Evolutionary conservation across 2,113 vertebrate genomes (phyloP).

Genomic region (Hemibagrus wyckioides): DNA sequence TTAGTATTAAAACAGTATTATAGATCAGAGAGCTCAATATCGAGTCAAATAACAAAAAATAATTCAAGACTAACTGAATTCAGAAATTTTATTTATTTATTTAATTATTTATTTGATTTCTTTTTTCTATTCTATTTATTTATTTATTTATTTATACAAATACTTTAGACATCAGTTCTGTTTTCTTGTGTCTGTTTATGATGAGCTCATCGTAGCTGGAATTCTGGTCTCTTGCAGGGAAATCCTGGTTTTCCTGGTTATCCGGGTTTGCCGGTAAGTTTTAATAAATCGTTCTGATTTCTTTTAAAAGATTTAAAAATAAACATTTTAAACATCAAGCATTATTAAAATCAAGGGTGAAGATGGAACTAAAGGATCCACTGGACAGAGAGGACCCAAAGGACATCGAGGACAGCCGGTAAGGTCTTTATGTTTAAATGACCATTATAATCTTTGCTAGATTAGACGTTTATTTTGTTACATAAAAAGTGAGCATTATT

Average conservation of each 20-base stretch:
- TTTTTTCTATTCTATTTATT: not conserved
- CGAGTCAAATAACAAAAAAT: not conserved
- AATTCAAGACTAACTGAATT: not conserved
- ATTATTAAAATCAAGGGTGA: conserved; percentile 74
- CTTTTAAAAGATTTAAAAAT: not conserved
- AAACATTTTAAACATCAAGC: too few species aligned
- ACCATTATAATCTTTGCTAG: not conserved
- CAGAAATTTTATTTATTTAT: not conserved
- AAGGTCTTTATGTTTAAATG: conserved; percentile 34
- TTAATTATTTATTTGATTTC: too few species aligned
- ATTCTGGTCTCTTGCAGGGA: conserved; percentile 71
- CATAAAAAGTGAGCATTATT: not conserved
- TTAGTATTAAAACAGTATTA: not conserved
- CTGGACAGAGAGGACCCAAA: conserved; percentile 76
- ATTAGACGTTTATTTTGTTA: not conserved
- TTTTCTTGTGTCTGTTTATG: not conserved
- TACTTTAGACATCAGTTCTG: not conserved
- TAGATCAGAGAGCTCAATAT: not conserved
- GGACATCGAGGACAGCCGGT: conserved; percentile 79
- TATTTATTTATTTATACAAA: too few species aligned
- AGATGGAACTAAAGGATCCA: conserved; percentile 70
- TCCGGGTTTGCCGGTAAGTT: conserved; percentile 76
- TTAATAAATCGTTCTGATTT: not conserved
- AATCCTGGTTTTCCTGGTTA: conserved; percentile 78
- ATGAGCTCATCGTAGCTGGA: not conserved